Evolutionary conservation across 2,888 invertebrate species (phyloP), one percentile per base, ranked within the genome.

Genomic region (Lathronympha strigana): DNA sequence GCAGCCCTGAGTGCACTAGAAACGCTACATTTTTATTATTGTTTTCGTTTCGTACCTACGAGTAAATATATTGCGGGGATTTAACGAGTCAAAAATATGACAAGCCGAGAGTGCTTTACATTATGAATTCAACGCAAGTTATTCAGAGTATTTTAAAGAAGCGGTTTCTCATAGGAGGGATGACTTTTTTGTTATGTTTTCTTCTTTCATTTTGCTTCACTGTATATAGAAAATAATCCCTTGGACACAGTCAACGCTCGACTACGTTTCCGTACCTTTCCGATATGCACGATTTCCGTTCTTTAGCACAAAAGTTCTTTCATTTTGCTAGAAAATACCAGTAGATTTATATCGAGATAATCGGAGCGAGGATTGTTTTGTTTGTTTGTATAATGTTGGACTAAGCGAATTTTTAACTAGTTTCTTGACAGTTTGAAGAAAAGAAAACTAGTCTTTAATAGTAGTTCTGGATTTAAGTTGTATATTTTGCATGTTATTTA

Each of bases 261-360:
- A 43, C 40, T 40, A 19, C 40, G 31, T 21, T 57, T 57, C 43
- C 57, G 28, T 43, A 45, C 45, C 45, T 64, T 38, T 25, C 64
- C 33, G 51, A 45, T 50, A 45, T 54, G 33, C 19, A 45, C 19
- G 45, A 47, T 47, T 38, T 58, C 58, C 45, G 28, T 21, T 60
- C 58, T 60, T 53, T 36, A 36, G 53, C 11, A 58, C 51, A 50
- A 57, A 63, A 63, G 64, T 58, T 51, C 51, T 58, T 58, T 51
- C 57, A 57, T 23, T 17, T 43, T 17, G 28, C 43, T 51, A 58
- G 25, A 51, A 51, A 53, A 64, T n/a, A 8, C 31, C 33, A 25
- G 13, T 33, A 2, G 47, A 47, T 63, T 63, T 33, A 19, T 58
- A 36, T 58, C 63, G 43, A 43, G 33, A 38, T 23, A 45, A 9